A percentile compares a stretch with the other conserved stretches of the same genome.
Evolutionary conservation across 2,888 invertebrate species (phyloP).

Genomic region (Tetanocera ferruginea): DNA sequence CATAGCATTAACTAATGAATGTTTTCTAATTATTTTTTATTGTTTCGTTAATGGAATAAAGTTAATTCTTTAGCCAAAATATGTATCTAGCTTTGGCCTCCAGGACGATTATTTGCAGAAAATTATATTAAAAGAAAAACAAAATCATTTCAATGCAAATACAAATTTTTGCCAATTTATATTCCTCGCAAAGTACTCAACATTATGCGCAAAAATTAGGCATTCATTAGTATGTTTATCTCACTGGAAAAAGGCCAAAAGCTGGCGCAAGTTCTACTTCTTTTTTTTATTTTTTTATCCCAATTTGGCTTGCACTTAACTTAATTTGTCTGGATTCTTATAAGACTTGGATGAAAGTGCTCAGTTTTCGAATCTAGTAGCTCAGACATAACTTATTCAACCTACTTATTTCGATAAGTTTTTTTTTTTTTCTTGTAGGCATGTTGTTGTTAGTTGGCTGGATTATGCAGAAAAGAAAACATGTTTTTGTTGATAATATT

Average conservation of each 20-base stretch:
- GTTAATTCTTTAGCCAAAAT: no score
- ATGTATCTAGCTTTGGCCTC: no score
- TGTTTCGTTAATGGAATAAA: no score
- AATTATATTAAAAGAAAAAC: not conserved
- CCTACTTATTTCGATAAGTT: not conserved
- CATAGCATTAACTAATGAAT: no score
- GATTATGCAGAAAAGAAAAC: not conserved
- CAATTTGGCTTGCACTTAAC: slow-evolving; percentile 4
- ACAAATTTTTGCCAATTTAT: not conserved
- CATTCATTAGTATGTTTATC: slow-evolving; percentile 37
- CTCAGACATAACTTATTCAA: no score
- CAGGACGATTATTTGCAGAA: no score
- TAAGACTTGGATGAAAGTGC: not conserved
- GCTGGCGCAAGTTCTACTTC: not conserved
- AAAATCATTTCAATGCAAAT: slow-evolving; percentile 1
- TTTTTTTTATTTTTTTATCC: not conserved
- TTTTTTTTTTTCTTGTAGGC: no score
- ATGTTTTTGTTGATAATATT: slow-evolving; percentile 12
- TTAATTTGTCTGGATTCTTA: slow-evolving; percentile 15
- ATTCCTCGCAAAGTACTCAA: not conserved
- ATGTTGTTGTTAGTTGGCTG: no score
- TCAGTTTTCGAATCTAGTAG: not conserved
- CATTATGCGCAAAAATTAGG: slow-evolving; percentile 30
- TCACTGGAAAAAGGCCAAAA: slow-evolving; percentile 34
- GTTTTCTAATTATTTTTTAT: no score